These are phyloP conservation scores for Scaptomyza montana DNA, from an alignment of 1,140 invertebrate species.

Conservation along the genomic window DNA sequence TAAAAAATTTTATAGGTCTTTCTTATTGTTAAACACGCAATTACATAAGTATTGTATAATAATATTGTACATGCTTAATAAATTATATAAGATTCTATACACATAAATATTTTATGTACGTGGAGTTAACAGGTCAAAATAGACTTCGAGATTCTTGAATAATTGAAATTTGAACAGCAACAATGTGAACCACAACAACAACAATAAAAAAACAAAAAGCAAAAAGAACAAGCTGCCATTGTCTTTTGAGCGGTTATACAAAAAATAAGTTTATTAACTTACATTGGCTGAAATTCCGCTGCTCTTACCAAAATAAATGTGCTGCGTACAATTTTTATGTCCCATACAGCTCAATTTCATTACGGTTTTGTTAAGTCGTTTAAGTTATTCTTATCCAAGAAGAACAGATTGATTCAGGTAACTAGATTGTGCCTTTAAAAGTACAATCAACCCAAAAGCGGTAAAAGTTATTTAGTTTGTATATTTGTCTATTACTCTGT, in stretches of 20 bases:
- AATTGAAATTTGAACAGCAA: slow-evolving; percentile 13
- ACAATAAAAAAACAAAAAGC: neutral
- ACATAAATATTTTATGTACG: neutral
- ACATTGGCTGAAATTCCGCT: neutral
- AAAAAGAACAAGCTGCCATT: slow-evolving; percentile 1
- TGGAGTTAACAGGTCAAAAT: neutral
- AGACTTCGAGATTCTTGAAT: neutral
- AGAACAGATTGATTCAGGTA: neutral
- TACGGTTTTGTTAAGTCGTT: slow-evolving; percentile 21
- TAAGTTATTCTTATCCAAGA: neutral
- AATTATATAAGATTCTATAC: slow-evolving; percentile 4
- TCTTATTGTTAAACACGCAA: slow-evolving; percentile 22
- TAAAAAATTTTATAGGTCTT: slow-evolving; percentile 14
- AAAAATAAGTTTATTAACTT: neutral
- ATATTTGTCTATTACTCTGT: neutral
- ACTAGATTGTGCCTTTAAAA: slow-evolving; percentile 16
- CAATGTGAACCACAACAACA: slow-evolving; percentile 23
- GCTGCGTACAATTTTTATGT: neutral
- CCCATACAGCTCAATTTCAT: slow-evolving; percentile 32
- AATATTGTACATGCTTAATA: slow-evolving; percentile 9
- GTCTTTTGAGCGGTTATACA: neutral
- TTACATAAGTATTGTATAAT: slow-evolving; percentile 20
- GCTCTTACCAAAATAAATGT: neutral
- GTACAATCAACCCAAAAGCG: slow-evolving; percentile 16
- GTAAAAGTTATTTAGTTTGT: neutral